phyloP scores from a whole-genome alignment of 2,797 vertebrate genomes.

The Scyliorhinus canicula region DNA sequence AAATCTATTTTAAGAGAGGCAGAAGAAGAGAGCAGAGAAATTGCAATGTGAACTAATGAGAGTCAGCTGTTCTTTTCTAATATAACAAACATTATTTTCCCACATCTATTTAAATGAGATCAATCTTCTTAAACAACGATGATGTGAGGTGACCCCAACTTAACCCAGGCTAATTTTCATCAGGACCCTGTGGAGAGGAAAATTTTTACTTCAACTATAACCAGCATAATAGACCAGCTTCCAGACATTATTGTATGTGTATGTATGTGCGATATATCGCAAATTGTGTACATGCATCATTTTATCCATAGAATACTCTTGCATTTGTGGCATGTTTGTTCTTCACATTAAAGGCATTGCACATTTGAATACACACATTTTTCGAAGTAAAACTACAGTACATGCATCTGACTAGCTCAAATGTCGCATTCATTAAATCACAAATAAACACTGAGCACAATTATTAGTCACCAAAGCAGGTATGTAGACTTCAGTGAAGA shows the following conservation, averaged over 20 bases:
- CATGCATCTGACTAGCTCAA: not conserved
- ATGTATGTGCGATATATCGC: not conserved
- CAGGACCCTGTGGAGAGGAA: conserved; percentile 29
- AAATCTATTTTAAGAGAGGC: not conserved
- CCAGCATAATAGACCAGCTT: not conserved
- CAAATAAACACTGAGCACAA: not conserved
- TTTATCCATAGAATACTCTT: not conserved
- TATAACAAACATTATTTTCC: conserved; percentile 22
- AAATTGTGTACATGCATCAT: not conserved
- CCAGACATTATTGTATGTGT: not conserved
- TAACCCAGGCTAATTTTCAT: conserved; percentile 35
- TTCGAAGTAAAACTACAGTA: not conserved
- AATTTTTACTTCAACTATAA: conserved; percentile 14
- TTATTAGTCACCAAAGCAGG: not conserved
- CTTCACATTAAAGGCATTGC: not conserved
- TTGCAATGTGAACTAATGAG: not conserved
- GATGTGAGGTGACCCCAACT: conserved; percentile 21
- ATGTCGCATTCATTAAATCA: not conserved
- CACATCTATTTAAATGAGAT: conserved; percentile 34
- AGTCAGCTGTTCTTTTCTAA: conserved; percentile 21
- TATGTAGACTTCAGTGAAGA: not conserved
- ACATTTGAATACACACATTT: not conserved
- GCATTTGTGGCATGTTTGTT: not conserved
- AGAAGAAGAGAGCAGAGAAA: not conserved
- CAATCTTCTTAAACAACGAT: conserved; percentile 34